Conservation (phyloP, 1,140 invertebrate genomes). For the Drosophila biarmipes region DNA sequence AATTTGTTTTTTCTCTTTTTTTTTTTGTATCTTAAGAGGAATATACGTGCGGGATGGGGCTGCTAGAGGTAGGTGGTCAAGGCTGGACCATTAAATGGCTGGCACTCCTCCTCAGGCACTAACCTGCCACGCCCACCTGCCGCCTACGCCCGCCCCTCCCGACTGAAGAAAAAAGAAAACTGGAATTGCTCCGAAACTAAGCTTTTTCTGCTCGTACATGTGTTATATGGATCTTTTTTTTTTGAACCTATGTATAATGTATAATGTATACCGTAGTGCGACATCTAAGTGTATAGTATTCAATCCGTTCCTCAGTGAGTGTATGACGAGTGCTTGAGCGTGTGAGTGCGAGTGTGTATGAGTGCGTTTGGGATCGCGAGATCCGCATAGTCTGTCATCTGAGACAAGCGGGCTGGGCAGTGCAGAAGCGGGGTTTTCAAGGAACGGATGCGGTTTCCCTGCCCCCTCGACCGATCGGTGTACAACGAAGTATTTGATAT, state of each 20-base stretch:
- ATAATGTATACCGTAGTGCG: slow-evolving; percentile 36
- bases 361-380: slow-evolving; percentile 12
- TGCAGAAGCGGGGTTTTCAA: slow-evolving; percentile 9
- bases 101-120: slow-evolving; percentile 22
- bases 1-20: slow-evolving; percentile 29
- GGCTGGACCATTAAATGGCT: slow-evolving; percentile 38
- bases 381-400: slow-evolving; percentile 4
- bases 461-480: slow-evolving; percentile 36
- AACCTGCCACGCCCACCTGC: neutral
- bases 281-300: slow-evolving; percentile 76
- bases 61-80: neutral
- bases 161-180: slow-evolving; percentile 2
- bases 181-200: slow-evolving; percentile 55
- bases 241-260: slow-evolving; percentile 20
- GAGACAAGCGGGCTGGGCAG: slow-evolving; percentile 21
- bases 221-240: slow-evolving; percentile 59
- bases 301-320: slow-evolving; percentile 71
- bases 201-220: slow-evolving; percentile 68
- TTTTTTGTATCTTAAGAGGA: slow-evolving; percentile 1
- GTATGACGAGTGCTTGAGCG: slow-evolving; percentile 4
- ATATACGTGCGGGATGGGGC: neutral
- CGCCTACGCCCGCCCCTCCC: neutral
- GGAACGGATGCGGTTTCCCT: neutral
- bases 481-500: slow-evolving; percentile 78
- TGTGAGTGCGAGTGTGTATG: neutral